These are phyloP conservation scores for Pandemis cinnamomeana DNA, from an alignment of 2,888 invertebrate species.

Conservation along the genomic window DNA sequence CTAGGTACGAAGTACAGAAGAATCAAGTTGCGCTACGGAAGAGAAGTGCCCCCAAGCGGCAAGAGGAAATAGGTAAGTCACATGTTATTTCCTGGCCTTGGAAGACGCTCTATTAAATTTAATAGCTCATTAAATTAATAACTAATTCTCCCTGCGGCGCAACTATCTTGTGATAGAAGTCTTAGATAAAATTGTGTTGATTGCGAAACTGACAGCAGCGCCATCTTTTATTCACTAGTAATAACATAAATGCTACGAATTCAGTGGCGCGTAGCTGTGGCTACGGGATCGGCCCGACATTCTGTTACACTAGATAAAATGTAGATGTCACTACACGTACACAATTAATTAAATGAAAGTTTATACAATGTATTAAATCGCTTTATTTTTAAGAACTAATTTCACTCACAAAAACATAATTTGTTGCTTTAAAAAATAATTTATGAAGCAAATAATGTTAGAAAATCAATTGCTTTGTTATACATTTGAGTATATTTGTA, in stretches of 20 bases:
- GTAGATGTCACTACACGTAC: conserved; percentile 18
- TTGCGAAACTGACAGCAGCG: neutral
- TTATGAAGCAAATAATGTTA: neutral
- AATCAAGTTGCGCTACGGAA: too few relatives aligned
- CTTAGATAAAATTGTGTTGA: too few relatives aligned
- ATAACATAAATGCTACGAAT: neutral
- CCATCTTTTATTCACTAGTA: neutral
- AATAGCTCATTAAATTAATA: too few relatives aligned
- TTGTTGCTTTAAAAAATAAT: neutral
- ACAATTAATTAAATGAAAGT: neutral
- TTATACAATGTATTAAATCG: neutral
- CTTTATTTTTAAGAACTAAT: conserved; percentile 5
- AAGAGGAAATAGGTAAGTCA: too few relatives aligned
- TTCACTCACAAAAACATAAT: neutral
- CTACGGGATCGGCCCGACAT: neutral
- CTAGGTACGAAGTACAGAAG: too few relatives aligned
- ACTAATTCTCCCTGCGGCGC: too few relatives aligned
- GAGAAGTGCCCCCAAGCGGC: too few relatives aligned
- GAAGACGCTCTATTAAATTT: too few relatives aligned
- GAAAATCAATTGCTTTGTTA: neutral
- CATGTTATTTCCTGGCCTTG: too few relatives aligned
- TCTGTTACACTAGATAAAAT: conserved; percentile 2
- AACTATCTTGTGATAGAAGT: too few relatives aligned
- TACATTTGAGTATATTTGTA: neutral
- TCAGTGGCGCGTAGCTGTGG: neutral